Evolutionary conservation across 2,113 vertebrate species (phyloP).

Genomic region (Nothobranchius kuhntae): DNA sequence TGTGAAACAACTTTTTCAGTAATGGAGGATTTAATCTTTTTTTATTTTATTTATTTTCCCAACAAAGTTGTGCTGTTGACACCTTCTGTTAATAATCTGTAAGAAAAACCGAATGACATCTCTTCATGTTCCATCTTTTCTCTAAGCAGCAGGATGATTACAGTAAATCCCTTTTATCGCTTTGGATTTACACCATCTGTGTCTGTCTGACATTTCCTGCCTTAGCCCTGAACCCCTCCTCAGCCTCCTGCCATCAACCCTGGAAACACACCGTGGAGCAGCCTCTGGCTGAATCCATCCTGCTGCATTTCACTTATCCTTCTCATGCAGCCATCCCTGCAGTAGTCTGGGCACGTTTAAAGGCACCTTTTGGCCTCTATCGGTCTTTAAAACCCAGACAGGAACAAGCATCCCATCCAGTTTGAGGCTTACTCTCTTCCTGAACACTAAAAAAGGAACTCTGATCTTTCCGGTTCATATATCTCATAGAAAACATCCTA

Average conservation of each 20-base stretch:
- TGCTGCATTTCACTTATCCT: conserved; percentile 53
- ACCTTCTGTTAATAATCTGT: background rate
- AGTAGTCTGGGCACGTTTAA: conserved; percentile 28
- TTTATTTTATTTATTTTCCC: background rate
- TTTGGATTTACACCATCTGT: conserved; percentile 24
- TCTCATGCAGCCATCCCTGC: conserved; percentile 30
- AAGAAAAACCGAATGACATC: background rate
- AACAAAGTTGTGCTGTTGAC: background rate
- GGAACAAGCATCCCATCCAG: background rate
- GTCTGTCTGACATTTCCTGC: conserved; percentile 23
- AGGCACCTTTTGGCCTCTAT: conserved; percentile 16
- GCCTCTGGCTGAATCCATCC: conserved; percentile 21
- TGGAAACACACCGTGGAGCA: conserved; percentile 31
- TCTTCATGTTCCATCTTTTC: background rate
- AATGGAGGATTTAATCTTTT: background rate
- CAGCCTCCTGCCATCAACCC: conserved; percentile 19
- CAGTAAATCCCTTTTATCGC: conserved; percentile 33
- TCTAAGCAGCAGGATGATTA: conserved; percentile 27
- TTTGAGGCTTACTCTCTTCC: background rate
- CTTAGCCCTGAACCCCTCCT: conserved; percentile 15
- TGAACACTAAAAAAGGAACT: background rate
- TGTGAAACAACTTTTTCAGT: too few relatives aligned
- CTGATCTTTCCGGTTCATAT: background rate
- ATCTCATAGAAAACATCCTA: too few relatives aligned
- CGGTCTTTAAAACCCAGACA: conserved; percentile 19